Evolutionary conservation across 1,140 invertebrate species (phyloP).

Genomic region (Drosophila baimaii): DNA sequence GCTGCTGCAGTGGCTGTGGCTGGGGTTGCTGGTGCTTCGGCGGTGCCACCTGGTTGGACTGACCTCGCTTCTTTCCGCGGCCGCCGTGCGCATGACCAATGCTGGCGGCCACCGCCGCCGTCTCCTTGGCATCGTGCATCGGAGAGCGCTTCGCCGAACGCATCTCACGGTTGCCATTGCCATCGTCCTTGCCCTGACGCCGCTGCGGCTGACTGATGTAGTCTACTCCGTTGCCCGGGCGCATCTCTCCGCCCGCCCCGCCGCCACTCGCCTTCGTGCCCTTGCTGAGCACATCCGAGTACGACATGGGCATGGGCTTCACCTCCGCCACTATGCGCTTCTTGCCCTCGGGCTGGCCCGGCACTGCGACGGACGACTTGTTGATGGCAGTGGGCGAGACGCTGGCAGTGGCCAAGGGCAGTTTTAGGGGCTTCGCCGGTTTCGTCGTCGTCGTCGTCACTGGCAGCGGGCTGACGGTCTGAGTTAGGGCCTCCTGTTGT

Average conservation of each 20-base stretch:
- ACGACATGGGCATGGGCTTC: slow-evolving; percentile 92
- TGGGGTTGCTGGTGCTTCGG: slow-evolving; percentile 44
- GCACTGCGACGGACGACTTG: slow-evolving; percentile 72
- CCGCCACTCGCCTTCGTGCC: slow-evolving; percentile 71
- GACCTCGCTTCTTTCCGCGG: slow-evolving; percentile 63
- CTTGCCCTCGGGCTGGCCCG: slow-evolving; percentile 76
- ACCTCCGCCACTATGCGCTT: slow-evolving; percentile 93
- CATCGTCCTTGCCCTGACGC: slow-evolving; percentile 62
- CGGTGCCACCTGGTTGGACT: slow-evolving; percentile 36
- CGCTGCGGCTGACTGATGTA: slow-evolving; percentile 38
- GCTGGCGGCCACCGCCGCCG: slow-evolving; percentile 4
- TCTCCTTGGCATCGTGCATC: slow-evolving; percentile 72
- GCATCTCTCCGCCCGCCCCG: slow-evolving; percentile 23
- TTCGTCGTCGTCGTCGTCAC: slow-evolving; percentile 28
- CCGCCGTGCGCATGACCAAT: slow-evolving; percentile 41
- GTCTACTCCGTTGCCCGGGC: slow-evolving; percentile 38
- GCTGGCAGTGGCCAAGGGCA: slow-evolving; percentile 44
- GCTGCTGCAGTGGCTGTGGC: slow-evolving; percentile 16
- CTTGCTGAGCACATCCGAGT: slow-evolving; percentile 92
- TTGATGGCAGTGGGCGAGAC: slow-evolving; percentile 51
- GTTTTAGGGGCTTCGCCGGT: slow-evolving; percentile 30
- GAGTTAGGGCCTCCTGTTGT: slow-evolving; percentile 23
- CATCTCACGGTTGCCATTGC: slow-evolving; percentile 39
- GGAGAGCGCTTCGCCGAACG: slow-evolving; percentile 71
- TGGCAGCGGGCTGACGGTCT: slow-evolving; percentile 34